Evolutionary conservation across 2,888 invertebrate genomes (phyloP).

Genomic region (Rhagonycha lutea): DNA sequence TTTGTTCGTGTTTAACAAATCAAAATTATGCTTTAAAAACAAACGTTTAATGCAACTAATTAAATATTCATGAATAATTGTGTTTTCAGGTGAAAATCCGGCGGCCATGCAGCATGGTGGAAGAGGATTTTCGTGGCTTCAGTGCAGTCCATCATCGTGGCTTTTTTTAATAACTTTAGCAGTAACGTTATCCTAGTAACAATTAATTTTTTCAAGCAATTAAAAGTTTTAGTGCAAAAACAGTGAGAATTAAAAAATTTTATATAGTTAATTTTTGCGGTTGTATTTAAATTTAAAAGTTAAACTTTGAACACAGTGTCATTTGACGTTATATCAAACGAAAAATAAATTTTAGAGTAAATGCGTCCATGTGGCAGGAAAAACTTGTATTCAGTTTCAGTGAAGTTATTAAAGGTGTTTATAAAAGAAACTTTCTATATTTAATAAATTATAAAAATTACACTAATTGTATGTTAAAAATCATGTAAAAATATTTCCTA

Average conservation of each 20-base stretch:
- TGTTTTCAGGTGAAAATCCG: constrained; percentile 57
- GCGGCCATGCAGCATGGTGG: constrained; percentile 61
- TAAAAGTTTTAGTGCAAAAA: constrained; percentile 8
- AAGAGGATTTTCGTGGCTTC: constrained; percentile 53
- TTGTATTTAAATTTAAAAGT: background rate
- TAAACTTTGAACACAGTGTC: background rate
- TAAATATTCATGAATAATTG: background rate
- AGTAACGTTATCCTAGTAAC: constrained; percentile 50
- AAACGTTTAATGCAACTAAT: background rate
- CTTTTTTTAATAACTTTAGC: constrained; percentile 49
- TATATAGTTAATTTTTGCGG: background rate
- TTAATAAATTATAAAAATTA: constrained; percentile 1
- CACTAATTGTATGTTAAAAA: background rate
- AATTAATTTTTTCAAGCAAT: constrained; percentile 24
- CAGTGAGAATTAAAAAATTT: background rate
- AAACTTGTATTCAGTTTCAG: background rate
- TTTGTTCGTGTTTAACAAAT: background rate
- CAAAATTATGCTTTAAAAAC: background rate
- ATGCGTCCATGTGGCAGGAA: constrained; percentile 15
- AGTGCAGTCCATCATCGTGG: constrained; percentile 55
- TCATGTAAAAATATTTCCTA: background rate
- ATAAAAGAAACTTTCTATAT: background rate
- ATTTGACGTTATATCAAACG: background rate
- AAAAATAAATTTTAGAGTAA: background rate
- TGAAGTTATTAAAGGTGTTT: background rate